Percentiles rank a stretch among this genome's conserved stretches.
phyloP scores from a whole-genome alignment of 2,113 vertebrate species.

The Peromyscus californicus region DNA sequence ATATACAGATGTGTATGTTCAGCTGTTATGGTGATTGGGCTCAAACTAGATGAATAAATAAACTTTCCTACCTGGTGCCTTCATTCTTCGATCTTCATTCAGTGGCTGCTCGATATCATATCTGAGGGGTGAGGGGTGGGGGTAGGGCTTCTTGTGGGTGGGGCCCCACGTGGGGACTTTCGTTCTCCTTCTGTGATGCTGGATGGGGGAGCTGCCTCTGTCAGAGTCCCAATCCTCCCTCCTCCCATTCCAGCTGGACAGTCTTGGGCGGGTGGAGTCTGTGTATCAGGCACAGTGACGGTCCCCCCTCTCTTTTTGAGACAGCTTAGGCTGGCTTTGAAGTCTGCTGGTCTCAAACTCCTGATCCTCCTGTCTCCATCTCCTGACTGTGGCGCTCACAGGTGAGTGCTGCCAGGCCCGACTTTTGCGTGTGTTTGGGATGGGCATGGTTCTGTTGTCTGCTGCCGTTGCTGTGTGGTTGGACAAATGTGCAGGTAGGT shows the following conservation, averaged over 20 bases:
- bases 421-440: neutral
- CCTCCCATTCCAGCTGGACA: neutral
- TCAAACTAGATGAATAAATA: neutral
- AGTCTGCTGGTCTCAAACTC: neutral
- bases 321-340: neutral
- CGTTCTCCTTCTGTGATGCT: neutral
- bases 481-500: neutral
- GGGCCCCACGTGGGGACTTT: neutral
- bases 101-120: neutral
- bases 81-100: fast-evolving
- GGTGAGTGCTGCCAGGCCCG: neutral
- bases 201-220: neutral
- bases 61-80: neutral
- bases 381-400: neutral
- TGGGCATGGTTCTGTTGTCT: neutral
- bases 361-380: neutral
- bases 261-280: neutral
- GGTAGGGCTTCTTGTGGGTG: neutral
- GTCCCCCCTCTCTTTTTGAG: neutral
- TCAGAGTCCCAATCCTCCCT: neutral
- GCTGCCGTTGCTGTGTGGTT: neutral
- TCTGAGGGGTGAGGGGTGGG: fast-evolving
- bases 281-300: neutral
- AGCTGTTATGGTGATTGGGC: neutral
- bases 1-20: neutral